phyloP scores from a whole-genome alignment of 2,797 vertebrate species.

The Thalassophryne amazonica region DNA sequence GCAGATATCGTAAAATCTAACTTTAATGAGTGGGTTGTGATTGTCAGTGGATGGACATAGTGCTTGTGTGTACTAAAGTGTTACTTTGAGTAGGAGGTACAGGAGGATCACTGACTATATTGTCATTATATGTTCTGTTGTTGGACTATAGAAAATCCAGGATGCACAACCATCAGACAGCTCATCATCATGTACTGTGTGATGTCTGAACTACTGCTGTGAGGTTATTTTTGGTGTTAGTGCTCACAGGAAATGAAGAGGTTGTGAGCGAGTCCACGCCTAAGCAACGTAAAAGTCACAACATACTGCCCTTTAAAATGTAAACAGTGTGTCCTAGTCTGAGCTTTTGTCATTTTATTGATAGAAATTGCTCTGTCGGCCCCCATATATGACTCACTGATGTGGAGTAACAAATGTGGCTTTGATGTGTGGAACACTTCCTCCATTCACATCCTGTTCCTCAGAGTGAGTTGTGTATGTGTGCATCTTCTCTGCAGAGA shows the following conservation, averaged over 20 bases:
- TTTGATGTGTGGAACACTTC: constrained; percentile 41
- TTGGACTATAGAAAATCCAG: background rate
- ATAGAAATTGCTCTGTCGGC: constrained; percentile 38
- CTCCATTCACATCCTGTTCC: constrained; percentile 29
- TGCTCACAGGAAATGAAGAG: background rate
- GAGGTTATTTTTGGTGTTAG: constrained; percentile 1
- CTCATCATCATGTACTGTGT: background rate
- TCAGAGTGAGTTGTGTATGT: constrained; percentile 5
- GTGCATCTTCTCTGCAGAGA: constrained; percentile 77
- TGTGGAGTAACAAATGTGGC: constrained; percentile 47
- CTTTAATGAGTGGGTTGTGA: no score
- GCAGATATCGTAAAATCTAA: no score
- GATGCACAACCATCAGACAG: background rate
- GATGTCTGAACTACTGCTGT: background rate
- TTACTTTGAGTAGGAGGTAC: no score
- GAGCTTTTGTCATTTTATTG: constrained; percentile 13
- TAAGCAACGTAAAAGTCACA: background rate
- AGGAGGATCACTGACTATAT: no score
- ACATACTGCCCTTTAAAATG: background rate
- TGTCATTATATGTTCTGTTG: background rate
- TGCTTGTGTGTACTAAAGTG: no score
- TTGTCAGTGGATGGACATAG: no score
- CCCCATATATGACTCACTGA: constrained; percentile 55
- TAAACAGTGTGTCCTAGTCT: constrained; percentile 16
- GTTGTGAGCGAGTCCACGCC: constrained; percentile 11